phyloP scores from a whole-genome alignment of 2,888 invertebrate species.

The Drosophila mercatorum region DNA sequence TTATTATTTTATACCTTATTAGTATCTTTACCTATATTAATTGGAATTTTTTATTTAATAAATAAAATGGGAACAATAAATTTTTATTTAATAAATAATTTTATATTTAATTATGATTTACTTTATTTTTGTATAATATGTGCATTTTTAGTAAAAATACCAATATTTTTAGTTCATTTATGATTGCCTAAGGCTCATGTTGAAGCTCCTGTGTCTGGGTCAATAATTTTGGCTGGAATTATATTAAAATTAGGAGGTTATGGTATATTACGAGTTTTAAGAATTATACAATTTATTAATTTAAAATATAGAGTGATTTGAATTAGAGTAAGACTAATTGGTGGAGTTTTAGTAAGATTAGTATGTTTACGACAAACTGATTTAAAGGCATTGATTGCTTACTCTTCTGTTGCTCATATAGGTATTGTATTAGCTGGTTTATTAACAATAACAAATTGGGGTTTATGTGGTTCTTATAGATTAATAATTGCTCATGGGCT shows the following conservation, averaged over 20 bases:
- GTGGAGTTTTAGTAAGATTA: neutral
- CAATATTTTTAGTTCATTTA: slow-evolving; percentile 1
- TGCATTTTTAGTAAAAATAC: slow-evolving; percentile 3
- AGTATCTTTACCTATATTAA: neutral
- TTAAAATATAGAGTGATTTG: neutral
- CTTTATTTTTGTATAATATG: neutral
- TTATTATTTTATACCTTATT: slow-evolving; percentile 3
- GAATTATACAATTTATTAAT: neutral
- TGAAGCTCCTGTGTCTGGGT: neutral
- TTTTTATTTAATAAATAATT: slow-evolving; percentile 7
- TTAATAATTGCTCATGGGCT: slow-evolving; percentile 1
- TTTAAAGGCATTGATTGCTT: neutral
- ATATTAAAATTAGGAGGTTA: neutral
- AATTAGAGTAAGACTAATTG: neutral
- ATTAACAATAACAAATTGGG: neutral
- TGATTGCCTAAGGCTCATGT: neutral
- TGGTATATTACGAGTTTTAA: neutral
- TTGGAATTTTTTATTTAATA: neutral
- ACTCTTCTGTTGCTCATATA: slow-evolving; percentile 1
- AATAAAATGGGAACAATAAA: neutral
- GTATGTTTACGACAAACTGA: neutral
- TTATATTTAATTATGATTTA: slow-evolving; percentile 3
- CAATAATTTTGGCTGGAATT: neutral
- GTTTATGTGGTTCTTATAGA: neutral
- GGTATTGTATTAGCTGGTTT: neutral